A percentile compares a stretch with the other conserved stretches of the same genome.
Evolutionary conservation across 2,113 vertebrate genomes (phyloP).

Genomic region (Pteropus alecto): DNA sequence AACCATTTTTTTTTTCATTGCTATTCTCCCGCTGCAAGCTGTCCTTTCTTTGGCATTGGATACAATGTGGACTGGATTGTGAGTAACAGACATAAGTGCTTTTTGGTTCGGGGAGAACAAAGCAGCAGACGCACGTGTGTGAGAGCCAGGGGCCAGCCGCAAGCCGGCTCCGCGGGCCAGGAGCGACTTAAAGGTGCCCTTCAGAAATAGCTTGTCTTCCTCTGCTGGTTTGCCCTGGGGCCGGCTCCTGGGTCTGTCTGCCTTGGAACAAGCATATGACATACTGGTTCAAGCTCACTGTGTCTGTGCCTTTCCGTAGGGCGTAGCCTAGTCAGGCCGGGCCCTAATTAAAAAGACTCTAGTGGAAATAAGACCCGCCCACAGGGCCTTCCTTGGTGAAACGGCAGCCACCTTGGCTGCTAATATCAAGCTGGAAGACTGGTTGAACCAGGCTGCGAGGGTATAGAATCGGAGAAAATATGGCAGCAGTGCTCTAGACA

Average conservation of each 20-base stretch:
- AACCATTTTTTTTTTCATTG: slow-evolving; percentile 1
- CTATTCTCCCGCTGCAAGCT: background rate
- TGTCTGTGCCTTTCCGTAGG: background rate
- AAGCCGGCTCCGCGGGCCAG: background rate
- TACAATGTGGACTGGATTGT: background rate
- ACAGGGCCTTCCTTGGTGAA: background rate
- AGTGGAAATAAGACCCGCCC: background rate
- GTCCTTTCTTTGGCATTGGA: background rate
- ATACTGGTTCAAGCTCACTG: slow-evolving; percentile 19
- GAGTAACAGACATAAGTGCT: background rate
- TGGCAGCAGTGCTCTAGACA: background rate
- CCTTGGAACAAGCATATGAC: slow-evolving; percentile 12
- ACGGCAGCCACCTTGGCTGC: background rate
- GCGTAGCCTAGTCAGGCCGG: background rate
- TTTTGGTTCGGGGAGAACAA: background rate
- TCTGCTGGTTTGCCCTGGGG: background rate
- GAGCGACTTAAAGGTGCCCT: background rate
- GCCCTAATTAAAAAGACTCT: background rate
- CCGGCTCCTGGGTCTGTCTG: slow-evolving; percentile 13
- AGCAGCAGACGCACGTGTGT: background rate
- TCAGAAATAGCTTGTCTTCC: background rate
- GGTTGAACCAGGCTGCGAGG: slow-evolving; percentile 7
- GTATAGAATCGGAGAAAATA: background rate
- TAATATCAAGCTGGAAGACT: slow-evolving; percentile 45
- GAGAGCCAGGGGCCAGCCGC: background rate